phyloP scores from a whole-genome alignment of 2,888 invertebrate species.

The Theretra japonica region DNA sequence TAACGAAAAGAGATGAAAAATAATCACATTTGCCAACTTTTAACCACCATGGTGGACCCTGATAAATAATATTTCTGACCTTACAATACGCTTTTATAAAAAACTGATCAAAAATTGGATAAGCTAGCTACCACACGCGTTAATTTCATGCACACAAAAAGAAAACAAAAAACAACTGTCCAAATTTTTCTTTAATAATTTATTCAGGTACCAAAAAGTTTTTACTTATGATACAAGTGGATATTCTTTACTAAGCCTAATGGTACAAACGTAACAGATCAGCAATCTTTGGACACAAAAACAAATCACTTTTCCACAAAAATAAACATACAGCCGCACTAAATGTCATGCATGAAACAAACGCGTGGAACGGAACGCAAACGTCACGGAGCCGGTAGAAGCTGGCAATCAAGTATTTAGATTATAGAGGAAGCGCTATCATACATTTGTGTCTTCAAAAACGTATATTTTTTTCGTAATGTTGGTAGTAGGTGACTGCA shows the following conservation, averaged over 20 bases:
- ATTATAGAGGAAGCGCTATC: no score
- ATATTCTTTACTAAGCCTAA: slow-evolving; percentile 16
- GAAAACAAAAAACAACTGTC: slow-evolving; percentile 13
- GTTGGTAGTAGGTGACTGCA: no score
- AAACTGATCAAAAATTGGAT: not conserved
- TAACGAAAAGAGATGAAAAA: not conserved
- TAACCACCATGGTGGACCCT: not conserved
- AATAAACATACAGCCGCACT: slow-evolving; percentile 15
- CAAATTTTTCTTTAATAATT: slow-evolving; percentile 15
- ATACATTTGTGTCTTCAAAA: no score
- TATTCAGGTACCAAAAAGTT: slow-evolving; percentile 25
- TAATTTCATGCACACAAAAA: slow-evolving; percentile 15
- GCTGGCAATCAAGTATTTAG: no score
- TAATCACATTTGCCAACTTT: slow-evolving; percentile 16
- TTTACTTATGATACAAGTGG: not conserved
- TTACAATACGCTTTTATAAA: not conserved
- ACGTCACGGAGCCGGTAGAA: slow-evolving; percentile 37
- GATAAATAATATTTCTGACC: not conserved
- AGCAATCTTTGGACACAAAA: slow-evolving; percentile 7
- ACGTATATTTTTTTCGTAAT: no score
- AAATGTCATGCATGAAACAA: slow-evolving; percentile 30
- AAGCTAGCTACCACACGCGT: slow-evolving; percentile 10
- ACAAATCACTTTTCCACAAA: slow-evolving; percentile 3
- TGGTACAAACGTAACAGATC: slow-evolving; percentile 1
- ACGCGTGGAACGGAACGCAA: slow-evolving; percentile 25